phyloP scores from a whole-genome alignment of 2,797 vertebrate species.

The Anisognathus igniventris region DNA sequence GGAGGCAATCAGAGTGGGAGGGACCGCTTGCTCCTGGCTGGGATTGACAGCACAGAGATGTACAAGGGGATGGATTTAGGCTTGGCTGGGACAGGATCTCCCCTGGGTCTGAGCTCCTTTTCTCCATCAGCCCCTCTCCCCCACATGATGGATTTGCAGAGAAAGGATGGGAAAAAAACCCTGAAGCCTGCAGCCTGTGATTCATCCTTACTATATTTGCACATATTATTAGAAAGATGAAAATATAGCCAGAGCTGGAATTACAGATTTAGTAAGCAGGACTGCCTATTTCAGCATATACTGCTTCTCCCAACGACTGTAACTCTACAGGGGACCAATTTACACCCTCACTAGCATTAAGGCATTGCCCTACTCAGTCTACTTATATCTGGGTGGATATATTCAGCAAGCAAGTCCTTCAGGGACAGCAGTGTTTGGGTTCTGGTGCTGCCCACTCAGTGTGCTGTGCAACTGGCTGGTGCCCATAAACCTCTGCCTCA shows the following conservation, averaged over 20 bases:
- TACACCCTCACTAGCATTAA: background rate
- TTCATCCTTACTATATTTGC: constrained; percentile 62
- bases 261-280: constrained; percentile 56
- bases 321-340: background rate
- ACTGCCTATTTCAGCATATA: constrained; percentile 43
- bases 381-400: background rate
- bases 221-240: constrained; percentile 63
- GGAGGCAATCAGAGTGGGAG: background rate
- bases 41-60: background rate
- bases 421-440: background rate
- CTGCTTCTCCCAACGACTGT: background rate
- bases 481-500: background rate
- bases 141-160: background rate
- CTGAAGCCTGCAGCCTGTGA: constrained; percentile 44
- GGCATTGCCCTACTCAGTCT: background rate
- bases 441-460: background rate
- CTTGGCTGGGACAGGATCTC: background rate
- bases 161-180: background rate
- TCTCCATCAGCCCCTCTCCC: background rate
- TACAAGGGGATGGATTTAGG: background rate
- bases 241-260: constrained; percentile 54
- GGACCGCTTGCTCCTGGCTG: background rate
- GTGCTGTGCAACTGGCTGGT: background rate
- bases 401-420: background rate
- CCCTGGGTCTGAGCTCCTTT: background rate